phyloP scores from a whole-genome alignment of 2,113 vertebrate genomes.

The Lagenorhynchus albirostris region DNA sequence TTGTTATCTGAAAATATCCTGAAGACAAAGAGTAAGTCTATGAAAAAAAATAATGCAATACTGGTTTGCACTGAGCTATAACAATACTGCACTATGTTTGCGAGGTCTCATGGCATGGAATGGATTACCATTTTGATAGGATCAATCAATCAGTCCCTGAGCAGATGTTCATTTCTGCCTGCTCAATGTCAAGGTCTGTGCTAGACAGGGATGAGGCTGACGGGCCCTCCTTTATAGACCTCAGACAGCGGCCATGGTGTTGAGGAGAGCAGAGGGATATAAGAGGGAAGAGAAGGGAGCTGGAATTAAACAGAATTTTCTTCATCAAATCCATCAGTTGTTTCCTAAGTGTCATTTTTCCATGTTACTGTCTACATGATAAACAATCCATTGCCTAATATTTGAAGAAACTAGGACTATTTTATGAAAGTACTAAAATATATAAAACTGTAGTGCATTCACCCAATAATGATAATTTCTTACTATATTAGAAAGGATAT shows the following conservation, averaged over 20 bases:
- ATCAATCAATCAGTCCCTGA: neutral
- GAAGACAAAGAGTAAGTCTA: neutral
- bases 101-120: neutral
- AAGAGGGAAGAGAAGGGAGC: neutral
- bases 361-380: neutral
- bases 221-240: neutral
- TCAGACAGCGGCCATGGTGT: neutral
- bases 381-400: neutral
- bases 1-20: constrained; percentile 9
- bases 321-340: neutral
- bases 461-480: neutral
- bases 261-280: neutral
- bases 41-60: neutral
- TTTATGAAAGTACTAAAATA: neutral
- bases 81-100: neutral
- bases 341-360: neutral
- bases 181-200: neutral
- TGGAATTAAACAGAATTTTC: neutral
- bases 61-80: neutral
- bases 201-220: neutral
- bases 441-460: neutral
- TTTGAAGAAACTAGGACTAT: neutral
- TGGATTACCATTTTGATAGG: neutral
- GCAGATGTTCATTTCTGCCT: neutral
- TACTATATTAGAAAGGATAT: neutral